phyloP scores from a whole-genome alignment of 2,888 invertebrate species.

The Drosophila lacicola region DNA sequence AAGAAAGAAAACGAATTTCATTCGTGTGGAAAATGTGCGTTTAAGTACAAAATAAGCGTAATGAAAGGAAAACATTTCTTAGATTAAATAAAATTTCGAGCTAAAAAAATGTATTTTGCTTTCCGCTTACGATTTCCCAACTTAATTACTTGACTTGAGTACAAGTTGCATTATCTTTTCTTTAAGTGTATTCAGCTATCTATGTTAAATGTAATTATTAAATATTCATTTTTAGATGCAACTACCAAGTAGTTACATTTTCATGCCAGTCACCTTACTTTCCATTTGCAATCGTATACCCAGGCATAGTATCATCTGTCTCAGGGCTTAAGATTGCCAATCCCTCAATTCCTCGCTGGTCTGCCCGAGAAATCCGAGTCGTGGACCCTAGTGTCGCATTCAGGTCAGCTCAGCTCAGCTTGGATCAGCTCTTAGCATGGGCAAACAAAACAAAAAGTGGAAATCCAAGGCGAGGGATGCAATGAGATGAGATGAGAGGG shows the following conservation, averaged over 20 bases:
- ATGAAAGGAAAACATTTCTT: too few relatives aligned
- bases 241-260: constrained; percentile 20
- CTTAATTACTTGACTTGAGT: too few relatives aligned
- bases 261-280: constrained; percentile 37
- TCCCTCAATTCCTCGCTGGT: constrained; percentile 10
- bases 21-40: too few relatives aligned
- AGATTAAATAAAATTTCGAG: too few relatives aligned
- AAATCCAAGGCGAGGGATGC: background rate
- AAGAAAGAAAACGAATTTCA: too few relatives aligned
- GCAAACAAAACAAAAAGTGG: constrained; percentile 17
- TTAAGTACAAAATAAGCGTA: too few relatives aligned
- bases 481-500: constrained; percentile 6
- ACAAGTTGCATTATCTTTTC: background rate
- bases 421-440: constrained; percentile 21
- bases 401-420: constrained; percentile 29
- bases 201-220: background rate
- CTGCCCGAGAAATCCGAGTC: constrained; percentile 50
- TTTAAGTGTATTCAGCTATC: background rate
- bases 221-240: background rate
- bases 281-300: constrained; percentile 59
- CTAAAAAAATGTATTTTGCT: too few relatives aligned
- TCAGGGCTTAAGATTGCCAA: constrained; percentile 29
- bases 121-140: too few relatives aligned
- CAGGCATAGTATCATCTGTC: constrained; percentile 54
- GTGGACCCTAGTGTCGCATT: constrained; percentile 47